These are phyloP conservation scores for Elanoides forficatus DNA, from an alignment of 2,113 vertebrate species.

Conservation along the genomic window DNA sequence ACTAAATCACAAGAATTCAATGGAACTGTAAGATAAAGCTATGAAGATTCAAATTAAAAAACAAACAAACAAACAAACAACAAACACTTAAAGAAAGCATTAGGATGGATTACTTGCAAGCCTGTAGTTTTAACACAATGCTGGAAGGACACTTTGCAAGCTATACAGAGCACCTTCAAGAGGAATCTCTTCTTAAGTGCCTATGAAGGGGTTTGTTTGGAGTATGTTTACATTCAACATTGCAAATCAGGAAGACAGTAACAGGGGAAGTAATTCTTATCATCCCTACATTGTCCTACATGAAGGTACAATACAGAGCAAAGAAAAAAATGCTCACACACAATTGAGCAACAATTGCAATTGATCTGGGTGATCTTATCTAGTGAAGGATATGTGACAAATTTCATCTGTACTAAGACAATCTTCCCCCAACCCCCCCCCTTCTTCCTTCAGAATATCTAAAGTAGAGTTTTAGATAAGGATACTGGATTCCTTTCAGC, in stretches of 20 bases:
- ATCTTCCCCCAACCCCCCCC: rapidly evolving
- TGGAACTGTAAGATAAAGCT: background rate
- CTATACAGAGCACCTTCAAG: background rate
- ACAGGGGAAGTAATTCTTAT: background rate
- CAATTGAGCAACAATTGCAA: background rate
- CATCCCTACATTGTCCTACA: background rate
- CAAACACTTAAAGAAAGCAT: background rate
- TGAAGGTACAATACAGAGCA: background rate
- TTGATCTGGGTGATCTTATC: background rate
- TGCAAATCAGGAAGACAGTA: background rate
- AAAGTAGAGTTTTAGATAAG: background rate
- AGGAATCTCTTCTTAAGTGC: background rate
- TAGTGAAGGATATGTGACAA: background rate
- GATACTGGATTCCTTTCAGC: background rate
- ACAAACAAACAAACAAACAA: no score
- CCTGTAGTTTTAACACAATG: background rate
- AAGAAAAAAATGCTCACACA: background rate
- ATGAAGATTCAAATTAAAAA: background rate
- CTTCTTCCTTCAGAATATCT: background rate
- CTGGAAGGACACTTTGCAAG: background rate
- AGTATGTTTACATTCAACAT: background rate
- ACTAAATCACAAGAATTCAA: background rate
- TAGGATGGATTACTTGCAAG: background rate
- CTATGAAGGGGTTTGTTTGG: background rate
- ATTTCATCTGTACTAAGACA: background rate